These are phyloP conservation scores for Villa cingulata DNA, from an alignment of 2,888 invertebrate genomes.

Conservation along the genomic window DNA sequence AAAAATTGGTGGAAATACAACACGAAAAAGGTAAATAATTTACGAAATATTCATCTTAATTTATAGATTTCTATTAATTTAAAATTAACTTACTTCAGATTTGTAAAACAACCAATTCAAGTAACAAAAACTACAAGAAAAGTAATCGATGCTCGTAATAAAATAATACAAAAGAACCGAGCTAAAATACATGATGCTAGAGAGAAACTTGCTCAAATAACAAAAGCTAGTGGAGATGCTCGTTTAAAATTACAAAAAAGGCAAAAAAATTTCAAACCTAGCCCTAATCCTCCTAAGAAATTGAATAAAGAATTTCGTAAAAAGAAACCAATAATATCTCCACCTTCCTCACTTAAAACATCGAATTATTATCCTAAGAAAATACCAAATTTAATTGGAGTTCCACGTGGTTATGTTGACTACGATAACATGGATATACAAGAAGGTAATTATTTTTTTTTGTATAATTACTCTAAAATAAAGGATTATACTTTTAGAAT, in stretches of 20 bases:
- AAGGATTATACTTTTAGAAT: conserved; percentile 10
- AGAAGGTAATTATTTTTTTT: conserved; percentile 21
- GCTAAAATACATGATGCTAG: conserved; percentile 64
- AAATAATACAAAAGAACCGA: conserved; percentile 65
- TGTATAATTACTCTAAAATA: not conserved
- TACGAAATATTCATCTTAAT: too few relatives aligned
- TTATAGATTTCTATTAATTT: not conserved
- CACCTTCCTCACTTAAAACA: not conserved
- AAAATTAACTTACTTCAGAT: not conserved
- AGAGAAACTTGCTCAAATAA: conserved; percentile 62
- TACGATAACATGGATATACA: conserved; percentile 34
- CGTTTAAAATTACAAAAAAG: conserved; percentile 55
- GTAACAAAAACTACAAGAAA: not conserved
- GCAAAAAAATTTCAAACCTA: not conserved
- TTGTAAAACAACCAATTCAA: not conserved
- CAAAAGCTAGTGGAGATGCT: conserved; percentile 59
- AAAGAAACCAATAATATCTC: conserved; percentile 1
- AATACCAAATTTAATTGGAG: conserved; percentile 19
- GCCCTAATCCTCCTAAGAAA: not conserved
- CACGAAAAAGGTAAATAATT: conserved; percentile 3
- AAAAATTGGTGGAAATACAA: conserved; percentile 13
- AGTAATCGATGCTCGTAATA: conserved; percentile 57
- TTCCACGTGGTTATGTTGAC: conserved; percentile 32
- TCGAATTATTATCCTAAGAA: not conserved
- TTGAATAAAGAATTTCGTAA: not conserved